Base-by-base conservation (phyloP, 2,888 invertebrate genomes). In the Geotrupes spiniger region DNA sequence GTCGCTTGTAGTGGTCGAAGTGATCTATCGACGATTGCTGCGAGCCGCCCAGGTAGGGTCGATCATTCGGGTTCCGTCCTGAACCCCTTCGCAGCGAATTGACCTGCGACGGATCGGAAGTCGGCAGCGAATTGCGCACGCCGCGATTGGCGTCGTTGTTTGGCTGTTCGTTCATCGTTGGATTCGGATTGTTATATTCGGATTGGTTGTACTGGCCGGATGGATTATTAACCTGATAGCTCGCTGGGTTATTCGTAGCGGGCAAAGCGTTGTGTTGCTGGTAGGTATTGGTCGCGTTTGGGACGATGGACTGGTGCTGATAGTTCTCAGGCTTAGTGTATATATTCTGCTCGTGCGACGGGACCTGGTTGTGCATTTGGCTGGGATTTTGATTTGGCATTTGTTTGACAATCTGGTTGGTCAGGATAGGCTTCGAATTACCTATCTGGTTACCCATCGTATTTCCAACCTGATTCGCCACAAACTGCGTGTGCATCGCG, bases 1-100 rank as follows among this genome's bases (percentile, higher is more conserved):
- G 91, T 69, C 90, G 79, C 73, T 92, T 91, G 73, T 96, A 96
- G 69, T 96, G 95, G 73, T 95, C 95, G 69, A 93, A 92, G 66
- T 92, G 90, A 72, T 93, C 92, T 66, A 90, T 90, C 60, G 89
- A 87, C 8, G 88, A 79, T 56, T 73, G 76, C 51, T 78, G 81
- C 11, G 68, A 65, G 14, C 52, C 50, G 15, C 64, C 64, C 41
- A 74, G 57, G 68, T 71, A 83, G 69, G 67, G 74, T 61, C 66
- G 76, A 54, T 70, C 74, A 47, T 68, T 70, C 4, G 71, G 71
- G 11, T 75, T 70, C 54, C 77, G 75, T 57, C 76, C 70, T 17
- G 80, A 80, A 55, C 74, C 76, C 59, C 82, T 72, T 63, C 77
- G 67, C 57, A 80, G 68, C 17, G 69, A 28, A 15, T 58, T 63